Base-by-base conservation (phyloP, 2,797 vertebrate species). In the Bufotes viridis region DNA sequence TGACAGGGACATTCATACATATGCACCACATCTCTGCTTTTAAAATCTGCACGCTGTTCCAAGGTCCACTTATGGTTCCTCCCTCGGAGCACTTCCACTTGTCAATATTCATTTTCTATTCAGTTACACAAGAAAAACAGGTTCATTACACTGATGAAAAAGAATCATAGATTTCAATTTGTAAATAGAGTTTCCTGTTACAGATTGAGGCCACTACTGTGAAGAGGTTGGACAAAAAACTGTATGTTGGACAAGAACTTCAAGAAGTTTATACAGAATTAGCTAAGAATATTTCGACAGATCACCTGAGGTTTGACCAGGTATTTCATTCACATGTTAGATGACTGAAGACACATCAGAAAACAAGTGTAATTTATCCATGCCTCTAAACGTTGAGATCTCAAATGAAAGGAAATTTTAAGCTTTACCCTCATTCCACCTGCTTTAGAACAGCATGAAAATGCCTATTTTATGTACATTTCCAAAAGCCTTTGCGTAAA, bases 261-360 rank as follows among this genome's bases (percentile, higher is more conserved):
- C 88, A 85, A 86, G 93, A 95, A 57, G 86, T 95, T 18, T 96
- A 94, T 84, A 92, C 90, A 75, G 93, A 95, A 78, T 83, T 96
- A 80, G 91, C 91, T 84, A 91, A 92, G 61, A 87, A 57, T 9
- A 90, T 95, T 90, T 92, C 94, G 22, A 80, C 72, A 7, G 81
- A 93, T 17, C 91, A 95, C 69, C 88, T 95, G 29, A 85, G 70
- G 42, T 94, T 96, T 86, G 93, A 95, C 26, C 91, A 91, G 85
- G 94, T 94, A 89, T n/a, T 74, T n/a, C 7, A 49, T 61, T 12
- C 13, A 69, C 22, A 49, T 53, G 34, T 12, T 74, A 18, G 2
- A 1, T 79, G 42, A 14, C 14, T 20, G 1, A 18, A 20, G 6
- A 49, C 53, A 78, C n/a, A 78, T 55, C 49, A 55, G 49, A 24